phyloP scores from a whole-genome alignment of 2,113 vertebrate species.

The Anoura caudifer region DNA sequence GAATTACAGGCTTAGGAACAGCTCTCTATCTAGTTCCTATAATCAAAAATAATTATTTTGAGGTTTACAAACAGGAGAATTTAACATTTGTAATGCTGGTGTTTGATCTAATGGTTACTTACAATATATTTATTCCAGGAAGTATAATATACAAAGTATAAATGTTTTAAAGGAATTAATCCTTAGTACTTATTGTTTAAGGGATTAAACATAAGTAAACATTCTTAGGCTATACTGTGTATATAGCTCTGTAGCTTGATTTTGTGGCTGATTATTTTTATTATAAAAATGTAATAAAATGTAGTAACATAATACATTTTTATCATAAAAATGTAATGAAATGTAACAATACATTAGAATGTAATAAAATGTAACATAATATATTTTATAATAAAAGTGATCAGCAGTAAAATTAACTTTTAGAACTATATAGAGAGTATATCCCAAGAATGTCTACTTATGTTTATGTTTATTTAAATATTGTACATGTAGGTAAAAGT shows the following conservation, averaged over 20 bases:
- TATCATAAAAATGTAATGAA: too few relatives aligned
- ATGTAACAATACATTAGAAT: neutral
- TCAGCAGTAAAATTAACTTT: neutral
- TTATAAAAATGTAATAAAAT: too few relatives aligned
- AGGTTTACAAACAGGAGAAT: conserved; percentile 85
- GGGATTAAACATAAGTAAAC: conserved; percentile 37
- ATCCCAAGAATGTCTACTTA: neutral
- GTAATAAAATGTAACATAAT: neutral
- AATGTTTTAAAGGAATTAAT: conserved; percentile 86
- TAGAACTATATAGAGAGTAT: neutral
- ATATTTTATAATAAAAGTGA: neutral
- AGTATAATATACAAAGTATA: conserved; percentile 65
- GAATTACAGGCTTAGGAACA: conserved; percentile 80
- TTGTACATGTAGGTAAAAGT: neutral
- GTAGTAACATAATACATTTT: too few relatives aligned
- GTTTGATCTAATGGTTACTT: conserved; percentile 88
- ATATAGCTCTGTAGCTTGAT: neutral
- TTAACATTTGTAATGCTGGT: conserved; percentile 81
- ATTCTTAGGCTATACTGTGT: neutral
- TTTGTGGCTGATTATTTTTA: neutral
- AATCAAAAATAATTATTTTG: conserved; percentile 83
- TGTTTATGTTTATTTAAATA: neutral
- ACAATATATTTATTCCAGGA: conserved; percentile 84
- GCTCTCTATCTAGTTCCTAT: conserved; percentile 82
- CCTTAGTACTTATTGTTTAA: conserved; percentile 91